A percentile compares a stretch with the other conserved stretches of the same genome.
Evolutionary conservation across 1,140 invertebrate genomes (phyloP).

Genomic region (Danaus melanippus): DNA sequence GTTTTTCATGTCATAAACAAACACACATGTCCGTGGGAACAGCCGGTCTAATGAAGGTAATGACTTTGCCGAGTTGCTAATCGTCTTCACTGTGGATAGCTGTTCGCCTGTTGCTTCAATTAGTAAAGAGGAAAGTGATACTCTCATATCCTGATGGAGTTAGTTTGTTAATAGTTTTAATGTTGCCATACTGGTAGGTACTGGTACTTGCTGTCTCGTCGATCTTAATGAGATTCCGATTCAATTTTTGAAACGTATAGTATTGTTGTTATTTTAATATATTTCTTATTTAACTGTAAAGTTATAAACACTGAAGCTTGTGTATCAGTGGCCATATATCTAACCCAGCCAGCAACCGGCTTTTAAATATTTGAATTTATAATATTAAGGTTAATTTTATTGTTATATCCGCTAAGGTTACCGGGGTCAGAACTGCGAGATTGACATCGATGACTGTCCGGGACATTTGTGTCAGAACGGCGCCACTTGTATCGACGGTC

Average conservation of each 20-base stretch:
- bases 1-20: slow-evolving; percentile 30
- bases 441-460: slow-evolving; percentile 92
- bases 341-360: too few relatives aligned
- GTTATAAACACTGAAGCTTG: too few relatives aligned
- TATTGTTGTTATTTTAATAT: too few relatives aligned
- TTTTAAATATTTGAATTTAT: too few relatives aligned
- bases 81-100: slow-evolving; percentile 11
- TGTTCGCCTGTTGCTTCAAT: not conserved
- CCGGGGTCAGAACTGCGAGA: slow-evolving; percentile 88
- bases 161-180: too few relatives aligned
- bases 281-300: too few relatives aligned
- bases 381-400: not conserved
- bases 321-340: too few relatives aligned
- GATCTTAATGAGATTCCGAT: too few relatives aligned
- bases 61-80: slow-evolving; percentile 41
- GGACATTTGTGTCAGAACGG: slow-evolving; percentile 93
- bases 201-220: too few relatives aligned
- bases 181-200: too few relatives aligned
- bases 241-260: too few relatives aligned
- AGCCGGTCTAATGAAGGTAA: slow-evolving; percentile 41
- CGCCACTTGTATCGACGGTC: slow-evolving; percentile 89
- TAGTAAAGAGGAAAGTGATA: not conserved
- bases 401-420: slow-evolving; percentile 77
- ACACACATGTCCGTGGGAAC: slow-evolving; percentile 56
- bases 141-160: too few relatives aligned